Percentiles rank a stretch among this genome's conserved stretches.
Evolutionary conservation across 2,888 invertebrate genomes (phyloP).

Genomic region (Drosophila stalkeri): DNA sequence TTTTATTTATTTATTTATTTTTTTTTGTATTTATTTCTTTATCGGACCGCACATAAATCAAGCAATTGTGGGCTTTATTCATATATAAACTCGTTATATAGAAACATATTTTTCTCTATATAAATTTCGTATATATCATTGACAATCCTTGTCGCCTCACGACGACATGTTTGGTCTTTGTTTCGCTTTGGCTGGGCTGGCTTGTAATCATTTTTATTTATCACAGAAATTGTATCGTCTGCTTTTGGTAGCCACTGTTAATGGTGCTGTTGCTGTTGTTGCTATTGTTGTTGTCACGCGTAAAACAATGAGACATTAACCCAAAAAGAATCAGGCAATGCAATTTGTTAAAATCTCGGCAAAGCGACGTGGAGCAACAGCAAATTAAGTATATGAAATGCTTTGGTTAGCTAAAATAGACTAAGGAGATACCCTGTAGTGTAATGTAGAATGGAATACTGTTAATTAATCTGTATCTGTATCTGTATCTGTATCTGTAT

Average conservation of each 20-base stretch:
- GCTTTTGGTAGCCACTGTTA: conserved; percentile 33
- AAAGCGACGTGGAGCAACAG: background rate
- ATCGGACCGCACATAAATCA: conserved; percentile 75
- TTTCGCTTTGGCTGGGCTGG: conserved; percentile 31
- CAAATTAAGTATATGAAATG: conserved; percentile 15
- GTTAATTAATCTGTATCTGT: too few relatives aligned
- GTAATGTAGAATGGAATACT: too few relatives aligned
- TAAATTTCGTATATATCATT: conserved; percentile 33
- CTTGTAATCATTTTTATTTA: conserved; percentile 77
- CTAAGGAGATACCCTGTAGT: conserved; percentile 19
- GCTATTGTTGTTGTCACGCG: conserved; percentile 38
- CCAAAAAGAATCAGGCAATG: conserved; percentile 62
- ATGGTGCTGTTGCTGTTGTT: conserved; percentile 26
- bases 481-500: background rate
- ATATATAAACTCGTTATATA: conserved; percentile 1
- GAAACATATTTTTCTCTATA: conserved; percentile 39
- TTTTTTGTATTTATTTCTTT: conserved; percentile 36
- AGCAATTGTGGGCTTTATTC: conserved; percentile 56
- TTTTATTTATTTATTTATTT: conserved; percentile 3
- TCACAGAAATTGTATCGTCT: conserved; percentile 76
- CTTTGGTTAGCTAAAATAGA: conserved; percentile 14
- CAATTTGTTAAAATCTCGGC: conserved; percentile 47
- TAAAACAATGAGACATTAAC: conserved; percentile 77
- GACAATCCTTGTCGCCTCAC: conserved; percentile 19
- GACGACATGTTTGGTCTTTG: conserved; percentile 31